These are phyloP conservation scores for Capromys pilorides DNA, from an alignment of 2,797 vertebrate genomes.

Conservation along the genomic window DNA sequence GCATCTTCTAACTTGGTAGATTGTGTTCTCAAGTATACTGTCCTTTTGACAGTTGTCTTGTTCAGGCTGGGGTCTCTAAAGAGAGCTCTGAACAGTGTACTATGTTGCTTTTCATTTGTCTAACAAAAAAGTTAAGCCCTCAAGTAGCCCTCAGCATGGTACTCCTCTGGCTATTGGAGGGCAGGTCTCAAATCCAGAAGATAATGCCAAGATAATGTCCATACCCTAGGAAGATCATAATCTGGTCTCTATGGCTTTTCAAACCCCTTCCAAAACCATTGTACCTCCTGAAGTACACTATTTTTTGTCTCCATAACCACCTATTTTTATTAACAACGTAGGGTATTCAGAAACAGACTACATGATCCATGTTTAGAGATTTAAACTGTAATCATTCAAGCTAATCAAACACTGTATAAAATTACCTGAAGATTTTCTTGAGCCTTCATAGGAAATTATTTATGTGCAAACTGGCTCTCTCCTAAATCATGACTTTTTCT, in stretches of 20 bases:
- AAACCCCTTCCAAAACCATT: neutral
- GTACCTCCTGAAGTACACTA: neutral
- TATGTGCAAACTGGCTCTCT: neutral
- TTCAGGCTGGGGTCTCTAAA: neutral
- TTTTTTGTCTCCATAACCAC: neutral
- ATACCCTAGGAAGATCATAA: neutral
- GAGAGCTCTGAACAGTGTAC: slow-evolving; percentile 27
- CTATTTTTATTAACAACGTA: neutral
- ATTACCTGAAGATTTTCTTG: neutral
- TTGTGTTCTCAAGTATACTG: slow-evolving; percentile 23
- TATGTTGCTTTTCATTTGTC: slow-evolving; percentile 30
- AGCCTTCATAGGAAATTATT: neutral
- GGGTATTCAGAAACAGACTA: neutral
- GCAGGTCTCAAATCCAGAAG: neutral
- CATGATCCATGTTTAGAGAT: neutral
- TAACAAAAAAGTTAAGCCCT: neutral
- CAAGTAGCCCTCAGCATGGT: neutral
- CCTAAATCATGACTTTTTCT: neutral
- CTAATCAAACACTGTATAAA: slow-evolving; percentile 10
- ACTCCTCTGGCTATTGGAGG: neutral
- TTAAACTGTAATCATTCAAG: slow-evolving; percentile 39
- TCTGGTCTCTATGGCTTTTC: neutral
- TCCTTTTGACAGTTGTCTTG: neutral
- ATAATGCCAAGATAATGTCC: neutral
- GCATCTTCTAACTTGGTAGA: neutral